Base-by-base conservation (phyloP, 2,113 vertebrate species). In the Boleophthalmus pectinirostris region DNA sequence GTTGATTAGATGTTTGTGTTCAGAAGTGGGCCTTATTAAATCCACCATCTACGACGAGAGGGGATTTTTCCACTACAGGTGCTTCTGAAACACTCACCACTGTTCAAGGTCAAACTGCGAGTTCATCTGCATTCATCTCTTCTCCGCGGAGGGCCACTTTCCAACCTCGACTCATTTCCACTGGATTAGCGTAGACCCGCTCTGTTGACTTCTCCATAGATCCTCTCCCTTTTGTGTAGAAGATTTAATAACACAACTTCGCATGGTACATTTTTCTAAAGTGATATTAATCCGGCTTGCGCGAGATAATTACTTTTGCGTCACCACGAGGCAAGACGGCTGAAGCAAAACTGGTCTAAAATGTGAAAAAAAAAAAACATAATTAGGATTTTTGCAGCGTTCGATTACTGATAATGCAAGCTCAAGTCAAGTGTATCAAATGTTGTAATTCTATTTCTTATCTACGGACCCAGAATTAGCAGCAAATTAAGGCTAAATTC, bases 281-380 rank as follows among this genome's bases (percentile, higher is more conserved):
- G 73, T 77, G 73, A 83, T 79, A 82, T 61, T 61, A 61, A 61
- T 61, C 58, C 58, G 7, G 68, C 5, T 3, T 61, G 43, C 49
- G 24, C 73, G 69, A 80, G 71, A 73, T 79, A 83, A 82, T 80
- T 78, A 72, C 56, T 76, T 69, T 74, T 68, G 72, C 66, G 63
- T 74, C 71, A 68, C 21, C 1, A 71, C 77, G 70, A 78, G 15
- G 18, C 76, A 71, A 21, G 20, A 29, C 18, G 57, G 57, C 23
- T 15, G 24, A 71, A 80, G 70, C 78, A 72, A 78, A 66, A 84
- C 74, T 35, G 82, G 47, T 53, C 54, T 66, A 76, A 76, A 78
- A 60, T 25, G 57, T 10, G 49, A 18, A 23, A 3, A 11, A 56
- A 57, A 66, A 73, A 85, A 84, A 74, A 81, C 63, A 74, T 54